Evolutionary conservation across 2,113 vertebrate genomes (phyloP).

Genomic region (Piaya cayana): DNA sequence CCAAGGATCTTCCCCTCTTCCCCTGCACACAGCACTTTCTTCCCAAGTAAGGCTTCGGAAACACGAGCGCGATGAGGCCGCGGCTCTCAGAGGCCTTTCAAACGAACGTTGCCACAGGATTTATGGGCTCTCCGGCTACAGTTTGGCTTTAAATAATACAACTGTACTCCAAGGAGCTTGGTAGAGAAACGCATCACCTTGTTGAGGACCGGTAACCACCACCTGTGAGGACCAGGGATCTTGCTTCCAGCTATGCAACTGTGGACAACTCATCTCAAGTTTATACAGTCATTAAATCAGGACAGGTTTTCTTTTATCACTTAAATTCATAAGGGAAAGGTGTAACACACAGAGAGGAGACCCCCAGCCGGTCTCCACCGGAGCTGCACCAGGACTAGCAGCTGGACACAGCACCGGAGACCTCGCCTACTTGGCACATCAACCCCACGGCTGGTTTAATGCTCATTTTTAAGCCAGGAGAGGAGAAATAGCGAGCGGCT

Average conservation of each 20-base stretch:
- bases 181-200: neutral
- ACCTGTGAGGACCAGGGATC: rapidly evolving
- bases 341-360: neutral
- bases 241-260: neutral
- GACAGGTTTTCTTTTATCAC: neutral
- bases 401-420: neutral
- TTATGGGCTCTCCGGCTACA: neutral
- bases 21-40: neutral
- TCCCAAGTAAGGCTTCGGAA: constrained; percentile 72
- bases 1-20: constrained; percentile 30
- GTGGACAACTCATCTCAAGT: neutral
- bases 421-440: neutral
- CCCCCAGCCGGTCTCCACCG: rapidly evolving
- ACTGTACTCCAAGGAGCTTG: neutral
- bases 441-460: rapidly evolving
- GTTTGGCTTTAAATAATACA: neutral
- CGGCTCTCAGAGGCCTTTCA: neutral
- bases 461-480: neutral
- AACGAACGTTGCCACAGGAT: neutral
- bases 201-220: rapidly evolving
- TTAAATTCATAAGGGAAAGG: neutral
- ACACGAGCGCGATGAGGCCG: neutral
- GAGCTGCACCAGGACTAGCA: neutral
- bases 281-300: neutral
- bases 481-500: neutral